Evolutionary conservation across 2,797 vertebrate species (phyloP), one percentile per base, ranked within the genome.

Genomic region (Ctenochaetus hawaiiensis): DNA sequence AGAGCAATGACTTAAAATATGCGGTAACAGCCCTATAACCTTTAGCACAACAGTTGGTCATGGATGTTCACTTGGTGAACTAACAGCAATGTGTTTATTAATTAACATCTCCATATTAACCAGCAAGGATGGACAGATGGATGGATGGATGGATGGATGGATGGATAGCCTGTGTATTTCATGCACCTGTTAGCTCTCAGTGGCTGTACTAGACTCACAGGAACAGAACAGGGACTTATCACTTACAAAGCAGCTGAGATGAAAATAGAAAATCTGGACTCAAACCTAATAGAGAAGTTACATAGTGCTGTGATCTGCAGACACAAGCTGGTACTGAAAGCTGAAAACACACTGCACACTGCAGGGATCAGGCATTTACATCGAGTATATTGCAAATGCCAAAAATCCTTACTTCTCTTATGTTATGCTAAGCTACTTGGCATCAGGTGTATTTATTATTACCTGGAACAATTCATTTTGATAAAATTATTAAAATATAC

Each of bases 191-290:
- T 52, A 14, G 22, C 37, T 23, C 12, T 62, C 58, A 17, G 53
- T 4, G 18, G 10, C 9, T 18, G 14, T 1, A 45, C 23, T 16
- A 5, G 20, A 59, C 18, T 53, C 12, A 43, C 18, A 56, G 41
- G 57, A 37, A 39, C 61, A 51, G 49, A 34, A 74, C 22, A 3
- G 17, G 23, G 17, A 57, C 12, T 2, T 8, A 18, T n/a, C 58
- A 56, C 58, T 23, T 67, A 9, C 7, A 22, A 64, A 65, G 47
- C 56, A 48, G 43, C 37, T 16, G 39, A 34, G 34, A 22, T 48
- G 44, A 45, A 72, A 56, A 54, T 41, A 3, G 66, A n/a, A 47
- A 54, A 56, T 0, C 34, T 63, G 20, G 22, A 77, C 66, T 30
- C 14, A 52, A 67, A 67, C 26, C 23, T 39, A 39, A 10, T 5